Evolutionary conservation across 2,797 vertebrate genomes (phyloP).

Genomic region (Pampus argenteus): DNA sequence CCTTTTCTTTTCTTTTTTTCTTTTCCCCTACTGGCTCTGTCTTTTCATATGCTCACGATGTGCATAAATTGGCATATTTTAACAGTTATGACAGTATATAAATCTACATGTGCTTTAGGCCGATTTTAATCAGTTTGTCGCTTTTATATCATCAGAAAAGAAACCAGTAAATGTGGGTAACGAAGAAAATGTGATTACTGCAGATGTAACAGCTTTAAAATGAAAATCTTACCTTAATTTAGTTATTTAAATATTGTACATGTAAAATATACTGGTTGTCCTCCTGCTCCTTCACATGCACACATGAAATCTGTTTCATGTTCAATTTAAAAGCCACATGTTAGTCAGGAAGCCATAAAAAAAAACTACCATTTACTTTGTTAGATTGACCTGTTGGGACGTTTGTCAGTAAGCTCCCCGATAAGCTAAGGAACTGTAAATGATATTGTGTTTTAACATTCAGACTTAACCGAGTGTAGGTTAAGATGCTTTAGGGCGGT

Average conservation of each 20-base stretch:
- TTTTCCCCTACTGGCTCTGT: too few relatives aligned
- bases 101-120: background rate
- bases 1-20: too few relatives aligned
- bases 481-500: slow-evolving; percentile 62
- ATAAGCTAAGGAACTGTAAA: slow-evolving; percentile 4
- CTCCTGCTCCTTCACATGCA: background rate
- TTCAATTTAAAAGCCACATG: slow-evolving; percentile 16
- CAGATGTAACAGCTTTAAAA: background rate
- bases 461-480: slow-evolving; percentile 37
- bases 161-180: too few relatives aligned
- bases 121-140: too few relatives aligned
- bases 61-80: background rate
- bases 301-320: slow-evolving; percentile 4
- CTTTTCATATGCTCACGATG: background rate
- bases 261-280: background rate
- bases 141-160: too few relatives aligned
- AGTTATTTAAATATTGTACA: slow-evolving; percentile 5
- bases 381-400: slow-evolving; percentile 16
- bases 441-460: slow-evolving; percentile 25
- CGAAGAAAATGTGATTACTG: background rate
- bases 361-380: background rate
- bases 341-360: background rate
- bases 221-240: background rate
- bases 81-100: background rate
- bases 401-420: slow-evolving; percentile 16